Percentiles rank a stretch among this genome's conserved stretches.
phyloP scores from a whole-genome alignment of 2,888 invertebrate species.

The Candidula unifasciata region DNA sequence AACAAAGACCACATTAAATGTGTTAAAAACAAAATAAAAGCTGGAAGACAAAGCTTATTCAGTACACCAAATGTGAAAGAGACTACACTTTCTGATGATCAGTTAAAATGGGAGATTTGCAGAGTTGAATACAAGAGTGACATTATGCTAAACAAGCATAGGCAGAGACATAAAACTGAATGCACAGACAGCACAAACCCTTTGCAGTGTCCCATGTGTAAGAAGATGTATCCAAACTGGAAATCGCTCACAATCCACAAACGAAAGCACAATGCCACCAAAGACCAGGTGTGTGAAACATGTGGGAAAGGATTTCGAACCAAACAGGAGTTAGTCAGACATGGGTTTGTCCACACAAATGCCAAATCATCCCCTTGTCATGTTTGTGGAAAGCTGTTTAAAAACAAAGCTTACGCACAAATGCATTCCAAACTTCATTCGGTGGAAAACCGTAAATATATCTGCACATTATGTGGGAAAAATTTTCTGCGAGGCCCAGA shows the following conservation, averaged over 20 bases:
- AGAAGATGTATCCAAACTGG: slow-evolving; percentile 11
- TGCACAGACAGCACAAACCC: slow-evolving; percentile 4
- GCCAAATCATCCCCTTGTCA: slow-evolving; percentile 17
- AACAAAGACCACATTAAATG: not conserved
- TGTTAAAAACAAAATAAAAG: not conserved
- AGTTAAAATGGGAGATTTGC: slow-evolving; percentile 4
- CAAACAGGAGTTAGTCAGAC: slow-evolving; percentile 26
- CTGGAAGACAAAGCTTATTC: not conserved
- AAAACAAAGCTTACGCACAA: slow-evolving; percentile 35
- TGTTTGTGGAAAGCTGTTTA: slow-evolving; percentile 31
- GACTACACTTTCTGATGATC: not conserved
- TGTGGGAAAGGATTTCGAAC: slow-evolving; percentile 29
- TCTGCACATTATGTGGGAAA: slow-evolving; percentile 24
- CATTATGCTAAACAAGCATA: slow-evolving; percentile 16
- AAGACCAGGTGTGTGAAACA: slow-evolving; percentile 18
- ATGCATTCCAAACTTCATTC: slow-evolving; percentile 43
- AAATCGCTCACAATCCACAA: slow-evolving; percentile 18
- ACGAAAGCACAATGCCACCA: slow-evolving; percentile 24
- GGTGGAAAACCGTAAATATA: slow-evolving; percentile 22
- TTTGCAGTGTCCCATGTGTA: slow-evolving; percentile 12
- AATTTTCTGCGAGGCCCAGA: slow-evolving; percentile 30
- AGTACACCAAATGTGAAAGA: not conserved
- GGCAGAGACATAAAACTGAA: slow-evolving; percentile 5
- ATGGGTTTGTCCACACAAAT: slow-evolving; percentile 27
- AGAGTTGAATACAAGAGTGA: slow-evolving; percentile 9